Conservation (phyloP, 2,888 invertebrate species). For the Tanypteryx hageni region DNA sequence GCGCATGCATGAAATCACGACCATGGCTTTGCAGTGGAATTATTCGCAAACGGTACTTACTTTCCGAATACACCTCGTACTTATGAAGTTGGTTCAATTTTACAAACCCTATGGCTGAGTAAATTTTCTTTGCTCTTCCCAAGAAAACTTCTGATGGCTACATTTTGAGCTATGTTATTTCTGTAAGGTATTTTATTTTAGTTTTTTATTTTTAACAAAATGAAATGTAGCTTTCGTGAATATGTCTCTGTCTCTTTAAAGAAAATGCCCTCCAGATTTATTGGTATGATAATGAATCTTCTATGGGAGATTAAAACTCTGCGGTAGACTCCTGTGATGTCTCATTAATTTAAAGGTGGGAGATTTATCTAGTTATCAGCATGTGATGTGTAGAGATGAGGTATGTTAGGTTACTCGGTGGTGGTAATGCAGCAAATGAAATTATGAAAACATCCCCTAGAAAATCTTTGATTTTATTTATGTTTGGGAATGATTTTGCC, state of each 20-base stretch:
- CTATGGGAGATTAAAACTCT: slow-evolving; percentile 60
- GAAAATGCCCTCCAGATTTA: slow-evolving; percentile 61
- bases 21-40: too few species aligned
- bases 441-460: neutral
- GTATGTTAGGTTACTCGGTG: neutral
- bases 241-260: slow-evolving; percentile 55
- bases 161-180: too few species aligned
- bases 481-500: neutral
- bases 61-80: too few species aligned
- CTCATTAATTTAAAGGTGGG: slow-evolving; percentile 51
- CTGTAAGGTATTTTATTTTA: too few species aligned
- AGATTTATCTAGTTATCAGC: slow-evolving; percentile 44
- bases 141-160: too few species aligned
- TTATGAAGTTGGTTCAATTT: too few species aligned
- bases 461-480: neutral
- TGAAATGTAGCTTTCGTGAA: slow-evolving; percentile 12
- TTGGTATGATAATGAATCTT: slow-evolving; percentile 54
- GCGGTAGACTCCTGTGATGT: slow-evolving; percentile 50
- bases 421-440: neutral
- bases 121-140: too few species aligned
- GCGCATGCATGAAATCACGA: too few species aligned
- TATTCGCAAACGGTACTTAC: too few species aligned
- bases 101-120: too few species aligned
- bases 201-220: neutral
- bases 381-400: slow-evolving; percentile 31